phyloP scores from a whole-genome alignment of 1,140 invertebrate genomes.

The Saccostrea glomerata region DNA sequence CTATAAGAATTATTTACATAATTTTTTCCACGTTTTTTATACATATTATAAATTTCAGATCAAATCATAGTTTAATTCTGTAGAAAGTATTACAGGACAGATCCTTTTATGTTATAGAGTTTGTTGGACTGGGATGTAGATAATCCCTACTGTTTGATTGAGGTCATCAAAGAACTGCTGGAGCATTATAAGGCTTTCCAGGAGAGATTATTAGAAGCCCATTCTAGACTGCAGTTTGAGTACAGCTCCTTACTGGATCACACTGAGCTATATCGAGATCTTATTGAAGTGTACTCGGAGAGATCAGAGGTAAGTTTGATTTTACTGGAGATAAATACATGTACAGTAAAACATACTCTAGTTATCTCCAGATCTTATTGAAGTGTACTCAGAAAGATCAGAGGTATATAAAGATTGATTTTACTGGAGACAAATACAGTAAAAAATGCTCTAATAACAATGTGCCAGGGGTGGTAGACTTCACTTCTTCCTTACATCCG shows the following conservation, averaged over 20 bases:
- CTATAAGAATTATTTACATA: too few species aligned
- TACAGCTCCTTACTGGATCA: slow-evolving; percentile 72
- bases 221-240: slow-evolving; percentile 73
- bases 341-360: background rate
- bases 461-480: background rate
- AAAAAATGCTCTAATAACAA: background rate
- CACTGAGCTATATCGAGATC: slow-evolving; percentile 65
- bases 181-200: slow-evolving; percentile 69
- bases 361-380: slow-evolving; percentile 69
- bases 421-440: too few species aligned
- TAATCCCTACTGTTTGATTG: slow-evolving; percentile 63
- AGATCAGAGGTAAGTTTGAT: slow-evolving; percentile 43
- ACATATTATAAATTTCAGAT: too few species aligned
- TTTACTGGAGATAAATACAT: too few species aligned
- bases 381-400: slow-evolving; percentile 61
- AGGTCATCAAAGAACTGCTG: slow-evolving; percentile 71
- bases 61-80: too few species aligned
- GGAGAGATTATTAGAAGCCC: slow-evolving; percentile 62
- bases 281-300: slow-evolving; percentile 69
- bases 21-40: too few species aligned
- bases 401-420: slow-evolving; percentile 27
- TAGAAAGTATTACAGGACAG: too few species aligned
- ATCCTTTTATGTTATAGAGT: slow-evolving; percentile 55
- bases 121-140: slow-evolving; percentile 69
- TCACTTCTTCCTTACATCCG: too few species aligned